Percentiles rank a stretch among this genome's conserved stretches.
phyloP scores from a whole-genome alignment of 1,140 invertebrate species.

The Cydia strobilella region DNA sequence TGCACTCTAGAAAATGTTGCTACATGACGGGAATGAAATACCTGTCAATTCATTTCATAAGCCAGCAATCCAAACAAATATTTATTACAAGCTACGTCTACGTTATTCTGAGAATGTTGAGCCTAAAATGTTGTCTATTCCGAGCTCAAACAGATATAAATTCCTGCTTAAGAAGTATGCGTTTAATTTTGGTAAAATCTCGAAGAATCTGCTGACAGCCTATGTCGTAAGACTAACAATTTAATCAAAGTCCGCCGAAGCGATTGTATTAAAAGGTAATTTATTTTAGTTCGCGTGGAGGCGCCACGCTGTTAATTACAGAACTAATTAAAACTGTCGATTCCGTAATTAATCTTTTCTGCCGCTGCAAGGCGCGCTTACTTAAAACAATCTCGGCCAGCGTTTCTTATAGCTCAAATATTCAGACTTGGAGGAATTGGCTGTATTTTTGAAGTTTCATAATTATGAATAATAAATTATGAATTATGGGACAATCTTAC shows the following conservation, averaged over 20 bases:
- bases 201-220: conserved; percentile 21
- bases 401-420: conserved; percentile 5
- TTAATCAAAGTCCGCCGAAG: conserved; percentile 54
- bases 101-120: conserved; percentile 6
- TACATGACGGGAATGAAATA: not conserved
- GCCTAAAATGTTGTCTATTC: conserved; percentile 18
- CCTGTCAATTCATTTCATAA: not conserved
- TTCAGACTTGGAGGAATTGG: not conserved
- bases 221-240: conserved; percentile 43
- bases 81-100: conserved; percentile 25
- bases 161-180: conserved; percentile 23
- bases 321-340: conserved; percentile 77
- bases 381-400: conserved; percentile 26
- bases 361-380: conserved; percentile 16
- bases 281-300: conserved; percentile 71
- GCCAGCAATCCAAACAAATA: conserved; percentile 6
- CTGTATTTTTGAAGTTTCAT: not conserved
- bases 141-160: conserved; percentile 26
- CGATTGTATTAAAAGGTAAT: conserved; percentile 76
- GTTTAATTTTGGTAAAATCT: conserved; percentile 26
- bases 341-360: conserved; percentile 70
- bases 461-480: not conserved
- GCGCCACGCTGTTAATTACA: conserved; percentile 67
- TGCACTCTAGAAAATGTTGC: not conserved
- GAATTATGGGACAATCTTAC: no score